Conservation (phyloP, 2,113 vertebrate species). For the Trichomycterus rosablanca region DNA sequence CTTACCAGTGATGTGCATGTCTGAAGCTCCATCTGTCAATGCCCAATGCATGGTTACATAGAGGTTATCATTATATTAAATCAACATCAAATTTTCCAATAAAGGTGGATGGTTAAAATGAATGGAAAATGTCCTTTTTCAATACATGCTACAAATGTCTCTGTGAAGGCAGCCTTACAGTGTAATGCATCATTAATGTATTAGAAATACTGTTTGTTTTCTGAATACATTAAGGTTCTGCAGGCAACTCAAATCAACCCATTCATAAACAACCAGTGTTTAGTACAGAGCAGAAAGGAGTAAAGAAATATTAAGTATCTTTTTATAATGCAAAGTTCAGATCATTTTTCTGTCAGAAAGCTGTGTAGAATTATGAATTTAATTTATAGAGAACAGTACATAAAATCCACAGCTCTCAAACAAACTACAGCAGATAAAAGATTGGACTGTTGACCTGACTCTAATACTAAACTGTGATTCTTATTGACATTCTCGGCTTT, state of each 20-base stretch:
- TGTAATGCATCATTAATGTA: constrained; percentile 5
- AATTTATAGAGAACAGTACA: background rate
- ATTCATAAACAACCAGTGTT: constrained; percentile 12
- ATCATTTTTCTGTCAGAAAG: background rate
- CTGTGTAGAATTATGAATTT: too few relatives aligned
- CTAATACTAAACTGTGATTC: background rate
- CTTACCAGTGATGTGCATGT: too few relatives aligned
- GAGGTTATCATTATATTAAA: too few relatives aligned
- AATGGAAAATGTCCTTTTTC: too few relatives aligned
- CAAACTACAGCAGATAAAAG: background rate
- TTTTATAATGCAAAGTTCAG: constrained; percentile 1
- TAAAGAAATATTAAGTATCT: background rate
- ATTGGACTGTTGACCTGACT: too few relatives aligned
- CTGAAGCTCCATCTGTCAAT: too few relatives aligned
- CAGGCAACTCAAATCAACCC: constrained; percentile 20
- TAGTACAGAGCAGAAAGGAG: background rate
- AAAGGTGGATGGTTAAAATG: too few relatives aligned
- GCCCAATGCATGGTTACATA: too few relatives aligned
- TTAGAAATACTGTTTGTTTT: constrained; percentile 1
- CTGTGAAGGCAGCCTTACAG: too few relatives aligned
- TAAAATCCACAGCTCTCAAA: background rate
- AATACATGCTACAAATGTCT: too few relatives aligned
- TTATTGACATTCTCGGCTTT: background rate
- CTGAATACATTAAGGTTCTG: background rate
- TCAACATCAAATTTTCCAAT: too few relatives aligned